phyloP scores from a whole-genome alignment of 2,888 invertebrate genomes.

The Coremacera marginata region DNA sequence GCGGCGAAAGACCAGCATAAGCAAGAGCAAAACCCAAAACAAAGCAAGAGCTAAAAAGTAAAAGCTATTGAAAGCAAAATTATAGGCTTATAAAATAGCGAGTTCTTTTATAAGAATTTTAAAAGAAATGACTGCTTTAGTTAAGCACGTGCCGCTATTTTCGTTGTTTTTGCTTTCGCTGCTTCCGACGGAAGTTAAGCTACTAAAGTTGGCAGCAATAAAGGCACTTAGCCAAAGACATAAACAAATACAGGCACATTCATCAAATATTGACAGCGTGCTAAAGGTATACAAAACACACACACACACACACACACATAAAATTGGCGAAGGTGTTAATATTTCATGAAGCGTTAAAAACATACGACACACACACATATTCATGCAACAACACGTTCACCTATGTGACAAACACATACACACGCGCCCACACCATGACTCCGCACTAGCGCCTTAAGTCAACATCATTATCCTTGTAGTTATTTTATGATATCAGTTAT shows the following conservation, averaged over 20 bases:
- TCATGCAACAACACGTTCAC: background rate
- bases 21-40: too few species aligned
- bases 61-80: background rate
- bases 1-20: too few species aligned
- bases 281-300: background rate
- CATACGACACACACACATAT: background rate
- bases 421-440: background rate
- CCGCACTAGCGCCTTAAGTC: background rate
- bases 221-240: too few species aligned
- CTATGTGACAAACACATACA: background rate
- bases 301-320: background rate
- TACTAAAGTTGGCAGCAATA: too few species aligned
- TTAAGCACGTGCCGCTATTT: background rate
- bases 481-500: background rate
- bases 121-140: background rate
- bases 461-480: background rate
- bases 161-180: background rate
- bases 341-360: background rate
- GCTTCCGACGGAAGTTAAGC: too few species aligned
- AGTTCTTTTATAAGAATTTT: background rate
- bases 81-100: background rate
- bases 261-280: conserved; percentile 11
- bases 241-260: background rate
- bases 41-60: too few species aligned
- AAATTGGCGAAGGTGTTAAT: conserved; percentile 5